Evolutionary conservation across 2,113 vertebrate species (phyloP).

Genomic region (Dicaeum eximium): DNA sequence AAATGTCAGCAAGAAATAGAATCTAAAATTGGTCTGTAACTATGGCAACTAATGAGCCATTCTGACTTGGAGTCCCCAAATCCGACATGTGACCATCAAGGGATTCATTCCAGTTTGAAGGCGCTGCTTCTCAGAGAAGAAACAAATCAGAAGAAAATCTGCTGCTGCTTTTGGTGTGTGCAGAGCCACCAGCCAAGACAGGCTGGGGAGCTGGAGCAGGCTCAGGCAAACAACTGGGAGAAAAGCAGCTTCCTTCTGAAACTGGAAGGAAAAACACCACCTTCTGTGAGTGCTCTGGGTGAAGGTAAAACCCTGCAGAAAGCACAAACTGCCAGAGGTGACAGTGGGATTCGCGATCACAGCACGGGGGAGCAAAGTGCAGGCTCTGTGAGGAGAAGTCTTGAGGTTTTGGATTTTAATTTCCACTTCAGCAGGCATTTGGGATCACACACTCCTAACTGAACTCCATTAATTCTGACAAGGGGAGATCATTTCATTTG

Average conservation of each 20-base stretch:
- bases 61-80: conserved; percentile 39
- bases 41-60: conserved; percentile 48
- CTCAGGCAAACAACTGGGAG: background rate
- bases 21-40: conserved; percentile 57
- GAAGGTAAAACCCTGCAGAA: background rate
- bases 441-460: background rate
- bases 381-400: background rate
- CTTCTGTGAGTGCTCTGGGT: background rate
- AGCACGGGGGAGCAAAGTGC: background rate
- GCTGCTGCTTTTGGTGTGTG: background rate
- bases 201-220: background rate
- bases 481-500: background rate
- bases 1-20: conserved; percentile 48
- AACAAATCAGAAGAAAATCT: conserved; percentile 18
- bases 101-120: conserved; percentile 27
- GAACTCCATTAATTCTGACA: background rate
- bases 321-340: background rate
- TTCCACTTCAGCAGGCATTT: background rate
- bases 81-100: conserved; percentile 11
- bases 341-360: background rate
- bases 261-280: background rate
- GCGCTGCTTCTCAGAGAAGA: conserved; percentile 15
- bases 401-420: background rate
- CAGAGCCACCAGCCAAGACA: background rate
- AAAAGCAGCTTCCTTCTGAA: background rate